These are phyloP conservation scores for Heliothis peltigera DNA, from an alignment of 2,888 invertebrate genomes.

Conservation along the genomic window DNA sequence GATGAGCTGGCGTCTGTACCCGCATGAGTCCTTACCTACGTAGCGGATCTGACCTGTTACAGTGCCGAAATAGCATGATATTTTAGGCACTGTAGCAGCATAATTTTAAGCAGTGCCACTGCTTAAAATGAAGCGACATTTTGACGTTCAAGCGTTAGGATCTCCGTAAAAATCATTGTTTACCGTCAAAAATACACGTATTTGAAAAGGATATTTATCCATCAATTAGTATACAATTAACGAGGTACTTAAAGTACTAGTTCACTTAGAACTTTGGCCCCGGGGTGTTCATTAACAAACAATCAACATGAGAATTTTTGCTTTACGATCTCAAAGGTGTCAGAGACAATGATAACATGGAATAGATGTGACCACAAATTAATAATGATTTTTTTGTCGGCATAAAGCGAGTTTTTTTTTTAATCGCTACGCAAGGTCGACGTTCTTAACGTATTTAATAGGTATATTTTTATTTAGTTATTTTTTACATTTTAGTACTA, in stretches of 20 bases:
- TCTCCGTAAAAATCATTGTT: background rate
- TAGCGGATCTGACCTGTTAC: too few relatives aligned
- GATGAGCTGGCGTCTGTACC: too few relatives aligned
- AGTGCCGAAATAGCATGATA: too few relatives aligned
- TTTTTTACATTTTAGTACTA: too few relatives aligned
- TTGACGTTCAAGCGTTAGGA: background rate
- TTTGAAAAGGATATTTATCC: background rate
- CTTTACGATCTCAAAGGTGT: constrained; percentile 17
- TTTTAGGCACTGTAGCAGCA: too few relatives aligned
- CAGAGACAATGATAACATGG: constrained; percentile 37
- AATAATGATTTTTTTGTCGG: constrained; percentile 27
- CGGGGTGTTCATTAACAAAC: constrained; percentile 17
- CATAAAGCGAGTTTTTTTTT: background rate
- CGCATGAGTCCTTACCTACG: too few relatives aligned
- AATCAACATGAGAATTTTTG: constrained; percentile 1
- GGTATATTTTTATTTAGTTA: background rate
- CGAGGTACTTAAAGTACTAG: constrained; percentile 2
- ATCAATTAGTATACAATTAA: constrained; percentile 16
- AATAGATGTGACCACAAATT: constrained; percentile 42
- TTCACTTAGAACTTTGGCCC: constrained; percentile 7
- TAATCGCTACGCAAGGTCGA: constrained; percentile 35
- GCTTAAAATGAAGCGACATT: background rate
- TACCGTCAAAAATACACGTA: background rate
- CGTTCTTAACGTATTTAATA: constrained; percentile 4
- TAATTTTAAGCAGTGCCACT: too few relatives aligned